Evolutionary conservation across 2,888 invertebrate genomes (phyloP), one percentile per base, ranked within the genome.

Genomic region (Alloplasta piceator): DNA sequence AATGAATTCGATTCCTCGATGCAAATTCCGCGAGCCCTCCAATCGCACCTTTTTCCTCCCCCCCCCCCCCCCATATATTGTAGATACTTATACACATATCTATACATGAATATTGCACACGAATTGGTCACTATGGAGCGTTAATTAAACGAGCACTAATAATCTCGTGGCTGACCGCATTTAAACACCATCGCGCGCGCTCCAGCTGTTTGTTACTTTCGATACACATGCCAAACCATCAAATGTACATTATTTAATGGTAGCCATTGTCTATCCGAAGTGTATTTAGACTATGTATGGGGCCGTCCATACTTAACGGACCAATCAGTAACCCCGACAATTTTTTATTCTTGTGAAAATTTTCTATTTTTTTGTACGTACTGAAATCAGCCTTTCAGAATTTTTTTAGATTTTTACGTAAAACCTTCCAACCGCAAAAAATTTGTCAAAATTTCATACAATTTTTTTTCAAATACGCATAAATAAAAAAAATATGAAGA

Each of bases 111-210:
- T 26, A 64, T 46, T 66, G 58, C 52, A 41, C 43, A 71, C 60
- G 52, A 70, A 77, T 72, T 73, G 60, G 74, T 38, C 55, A 70
- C 70, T 74, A 26, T 26, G 41, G 77, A 56, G 46, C 77, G 68
- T 67, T 74, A 81, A 81, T 81, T 81, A 81, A 81, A 78, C 70
- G 70, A 71, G 73, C 74, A 64, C 70, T 72, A 72, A 78, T 78
- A 78, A 26, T 26, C 67, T 55, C 64, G 64, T 52, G 77, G 81
- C 46, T 48, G 39, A 61, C 77, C 73, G 60, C 81, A 74, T 78
- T 81, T 77, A 78, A 81, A 74, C 52, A 48, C 26, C 26, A 26
- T 26, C 26, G 26, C 26, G 26, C 26, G 26, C 52, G 26, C 46
- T 14, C 63, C 67, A 73, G 63, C 76, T 80, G 76, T 76, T 76